phyloP scores from a whole-genome alignment of 2,797 vertebrate genomes.

The Onychomys leucogaster region DNA sequence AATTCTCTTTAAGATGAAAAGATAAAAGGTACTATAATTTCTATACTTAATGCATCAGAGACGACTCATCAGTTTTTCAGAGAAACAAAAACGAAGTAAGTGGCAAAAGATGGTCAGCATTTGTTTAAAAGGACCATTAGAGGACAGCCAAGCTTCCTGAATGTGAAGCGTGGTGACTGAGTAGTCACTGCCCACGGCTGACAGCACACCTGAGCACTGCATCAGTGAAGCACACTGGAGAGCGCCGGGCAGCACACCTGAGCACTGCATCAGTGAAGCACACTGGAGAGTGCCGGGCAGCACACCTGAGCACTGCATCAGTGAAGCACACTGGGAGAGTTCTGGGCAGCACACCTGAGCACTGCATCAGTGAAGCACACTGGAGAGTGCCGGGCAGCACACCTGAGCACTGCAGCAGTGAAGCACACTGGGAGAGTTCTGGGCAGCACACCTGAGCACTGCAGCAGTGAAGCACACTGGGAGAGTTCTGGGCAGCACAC shows the following conservation, averaged over 20 bases:
- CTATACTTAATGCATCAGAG: background rate
- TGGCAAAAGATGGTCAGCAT: background rate
- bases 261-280: background rate
- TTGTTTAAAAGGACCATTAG: background rate
- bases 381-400: too few relatives aligned
- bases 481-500: too few relatives aligned
- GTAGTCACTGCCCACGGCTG: background rate
- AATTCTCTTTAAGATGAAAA: constrained; percentile 19
- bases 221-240: background rate
- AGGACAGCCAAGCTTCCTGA: background rate
- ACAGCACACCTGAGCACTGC: accelerated
- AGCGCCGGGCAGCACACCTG: background rate
- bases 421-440: too few relatives aligned
- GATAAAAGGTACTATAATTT: background rate
- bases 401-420: too few relatives aligned
- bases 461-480: too few relatives aligned
- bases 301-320: too few relatives aligned
- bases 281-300: too few relatives aligned
- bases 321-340: too few relatives aligned
- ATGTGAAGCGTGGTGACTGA: background rate
- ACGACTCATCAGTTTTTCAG: background rate
- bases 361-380: too few relatives aligned
- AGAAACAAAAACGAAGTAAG: background rate
- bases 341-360: too few relatives aligned
- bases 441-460: too few relatives aligned